Evolutionary conservation across 2,113 vertebrate genomes (phyloP), one percentile per base, ranked within the genome.

Genomic region (Periophthalmus modestus): DNA sequence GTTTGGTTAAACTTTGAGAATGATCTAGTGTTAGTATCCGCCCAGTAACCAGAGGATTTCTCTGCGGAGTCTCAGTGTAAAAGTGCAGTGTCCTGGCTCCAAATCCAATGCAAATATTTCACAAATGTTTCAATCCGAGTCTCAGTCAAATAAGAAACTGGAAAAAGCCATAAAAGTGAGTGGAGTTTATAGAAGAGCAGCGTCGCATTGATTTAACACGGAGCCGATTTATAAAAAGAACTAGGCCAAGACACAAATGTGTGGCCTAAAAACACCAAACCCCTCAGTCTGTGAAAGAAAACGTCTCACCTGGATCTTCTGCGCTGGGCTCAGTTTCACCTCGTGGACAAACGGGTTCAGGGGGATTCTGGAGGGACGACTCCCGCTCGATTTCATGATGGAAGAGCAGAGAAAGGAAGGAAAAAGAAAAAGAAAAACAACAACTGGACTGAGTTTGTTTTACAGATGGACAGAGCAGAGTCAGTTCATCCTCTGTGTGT

Each of bases 251-350:
- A 39, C 7, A 2, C 10, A 43, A 43, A 43, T 43, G 9, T 9
- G 39, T 9, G 10, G 39, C 39, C 7, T 43, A 43, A 43, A 43
- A 39, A 43, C 7, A 43, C 39, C 7, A 43, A 10, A 43, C n/a
- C n/a, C n/a, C n/a, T n/a, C n/a, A n/a, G n/a, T n/a, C n/a, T n/a
- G n/a, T n/a, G n/a, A n/a, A n/a, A n/a, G n/a, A n/a, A n/a, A n/a
- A n/a, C n/a, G n/a, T n/a, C 93, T 94, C 89, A 97, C 96, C 96
- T 95, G 93, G 82, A 94, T 90, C 92, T 95, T 96, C 79, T 95
- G 92, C 78, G 92, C 74, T 73, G 87, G 50, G 79, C 91, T 91
- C 82, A 96, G 79, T 74, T 92, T 93, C 78, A 95, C 89, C 77
- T 95, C 90, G 85, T 97, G 95, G 58, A 92, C 90, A 91, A 97